phyloP scores from a whole-genome alignment of 2,888 invertebrate genomes.

The Mimas tiliae region DNA sequence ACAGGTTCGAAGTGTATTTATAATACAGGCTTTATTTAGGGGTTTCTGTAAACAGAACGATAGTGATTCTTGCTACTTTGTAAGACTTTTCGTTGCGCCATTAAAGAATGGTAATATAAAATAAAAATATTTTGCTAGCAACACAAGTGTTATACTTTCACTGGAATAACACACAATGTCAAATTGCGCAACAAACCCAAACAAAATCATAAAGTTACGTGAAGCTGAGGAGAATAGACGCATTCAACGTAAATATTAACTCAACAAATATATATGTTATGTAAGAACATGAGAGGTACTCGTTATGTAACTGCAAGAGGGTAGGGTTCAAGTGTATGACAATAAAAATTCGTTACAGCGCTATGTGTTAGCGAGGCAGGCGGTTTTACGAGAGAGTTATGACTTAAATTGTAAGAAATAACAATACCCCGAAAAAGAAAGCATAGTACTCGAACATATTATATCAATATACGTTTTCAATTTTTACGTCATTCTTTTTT shows the following conservation, averaged over 20 bases:
- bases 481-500: not conserved
- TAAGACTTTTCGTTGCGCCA: not conserved
- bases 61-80: not conserved
- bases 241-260: constrained; percentile 7
- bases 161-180: not conserved
- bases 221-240: not conserved
- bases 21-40: not conserved
- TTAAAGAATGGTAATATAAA: not conserved
- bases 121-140: not conserved
- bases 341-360: constrained; percentile 5
- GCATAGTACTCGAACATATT: not conserved
- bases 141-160: not conserved
- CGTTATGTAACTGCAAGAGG: not conserved
- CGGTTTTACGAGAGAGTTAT: not conserved
- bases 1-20: not conserved
- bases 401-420: constrained; percentile 2
- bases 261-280: not conserved
- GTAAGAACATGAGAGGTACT: too few species aligned
- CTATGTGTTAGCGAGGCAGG: not conserved
- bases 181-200: constrained; percentile 2
- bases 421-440: not conserved
- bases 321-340: constrained; percentile 3
- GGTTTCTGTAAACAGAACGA: not conserved
- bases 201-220: constrained; percentile 4
- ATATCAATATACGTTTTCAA: not conserved